phyloP scores from a whole-genome alignment of 2,113 vertebrate genomes.

The Oreochromis tanganicae region DNA sequence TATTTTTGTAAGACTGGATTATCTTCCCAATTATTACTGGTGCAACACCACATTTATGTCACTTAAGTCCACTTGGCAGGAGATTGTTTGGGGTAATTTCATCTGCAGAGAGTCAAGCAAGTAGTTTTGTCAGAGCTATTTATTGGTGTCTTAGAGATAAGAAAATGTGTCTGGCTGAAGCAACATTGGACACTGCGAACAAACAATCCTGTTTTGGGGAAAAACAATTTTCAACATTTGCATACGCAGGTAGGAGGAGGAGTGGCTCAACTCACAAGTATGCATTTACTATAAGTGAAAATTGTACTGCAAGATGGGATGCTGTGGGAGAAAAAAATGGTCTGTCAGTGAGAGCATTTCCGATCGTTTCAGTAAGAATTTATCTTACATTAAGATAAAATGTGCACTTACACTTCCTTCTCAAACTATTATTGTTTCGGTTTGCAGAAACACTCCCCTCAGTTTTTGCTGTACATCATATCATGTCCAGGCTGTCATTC shows the following conservation, averaged over 20 bases:
- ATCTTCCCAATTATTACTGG: background rate
- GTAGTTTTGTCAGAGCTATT: background rate
- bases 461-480: slow-evolving; percentile 3
- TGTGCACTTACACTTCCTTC: background rate
- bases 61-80: background rate
- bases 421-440: background rate
- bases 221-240: background rate
- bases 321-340: background rate
- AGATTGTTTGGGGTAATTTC: background rate
- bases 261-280: background rate
- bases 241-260: background rate
- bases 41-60: background rate
- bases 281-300: background rate
- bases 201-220: background rate
- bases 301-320: background rate
- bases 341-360: background rate
- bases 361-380: background rate
- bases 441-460: background rate
- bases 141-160: background rate
- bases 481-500: slow-evolving; percentile 11
- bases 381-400: background rate
- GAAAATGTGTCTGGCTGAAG: background rate
- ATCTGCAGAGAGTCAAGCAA: background rate
- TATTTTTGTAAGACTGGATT: background rate
- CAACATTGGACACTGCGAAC: background rate